Percentiles rank a stretch among this genome's conserved stretches.
Conservation (phyloP, 1,140 invertebrate species). For the Drosophila kohkoa region DNA sequence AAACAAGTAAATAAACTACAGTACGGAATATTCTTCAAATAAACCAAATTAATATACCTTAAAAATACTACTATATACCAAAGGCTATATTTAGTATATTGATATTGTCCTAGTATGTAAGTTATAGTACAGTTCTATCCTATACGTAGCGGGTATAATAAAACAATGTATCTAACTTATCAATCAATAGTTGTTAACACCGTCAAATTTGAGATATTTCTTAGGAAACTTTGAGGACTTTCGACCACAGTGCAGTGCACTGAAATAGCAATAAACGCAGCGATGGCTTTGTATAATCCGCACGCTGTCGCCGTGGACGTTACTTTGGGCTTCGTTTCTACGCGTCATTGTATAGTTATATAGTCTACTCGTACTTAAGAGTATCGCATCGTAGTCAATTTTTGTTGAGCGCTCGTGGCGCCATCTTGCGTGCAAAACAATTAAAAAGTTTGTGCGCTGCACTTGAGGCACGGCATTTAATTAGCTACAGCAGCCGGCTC, state of each 20-base stretch:
- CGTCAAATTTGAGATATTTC: too few relatives aligned
- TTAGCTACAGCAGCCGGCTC: constrained; percentile 59
- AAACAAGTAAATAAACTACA: too few relatives aligned
- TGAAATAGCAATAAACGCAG: constrained; percentile 46
- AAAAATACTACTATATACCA: too few relatives aligned
- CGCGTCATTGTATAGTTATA: constrained; percentile 10
- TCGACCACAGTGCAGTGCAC: not conserved
- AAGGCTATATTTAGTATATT: too few relatives aligned
- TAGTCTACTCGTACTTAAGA: not conserved
- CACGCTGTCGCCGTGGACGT: constrained; percentile 12
- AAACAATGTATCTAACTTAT: too few relatives aligned
- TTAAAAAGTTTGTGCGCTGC: constrained; percentile 73
- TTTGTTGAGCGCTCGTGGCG: constrained; percentile 45
- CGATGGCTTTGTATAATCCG: constrained; percentile 26
- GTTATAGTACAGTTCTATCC: too few relatives aligned
- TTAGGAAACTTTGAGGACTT: too few relatives aligned
- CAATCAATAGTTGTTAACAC: too few relatives aligned
- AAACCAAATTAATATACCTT: too few relatives aligned
- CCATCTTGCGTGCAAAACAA: constrained; percentile 72
- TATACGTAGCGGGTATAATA: too few relatives aligned
- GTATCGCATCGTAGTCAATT: constrained; percentile 32
- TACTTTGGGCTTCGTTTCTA: not conserved
- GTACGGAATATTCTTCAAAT: too few relatives aligned
- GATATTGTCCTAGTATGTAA: too few relatives aligned
- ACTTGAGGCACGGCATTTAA: constrained; percentile 66